Evolutionary conservation across 1,140 invertebrate genomes (phyloP).

Genomic region (Orussus abietinus): DNA sequence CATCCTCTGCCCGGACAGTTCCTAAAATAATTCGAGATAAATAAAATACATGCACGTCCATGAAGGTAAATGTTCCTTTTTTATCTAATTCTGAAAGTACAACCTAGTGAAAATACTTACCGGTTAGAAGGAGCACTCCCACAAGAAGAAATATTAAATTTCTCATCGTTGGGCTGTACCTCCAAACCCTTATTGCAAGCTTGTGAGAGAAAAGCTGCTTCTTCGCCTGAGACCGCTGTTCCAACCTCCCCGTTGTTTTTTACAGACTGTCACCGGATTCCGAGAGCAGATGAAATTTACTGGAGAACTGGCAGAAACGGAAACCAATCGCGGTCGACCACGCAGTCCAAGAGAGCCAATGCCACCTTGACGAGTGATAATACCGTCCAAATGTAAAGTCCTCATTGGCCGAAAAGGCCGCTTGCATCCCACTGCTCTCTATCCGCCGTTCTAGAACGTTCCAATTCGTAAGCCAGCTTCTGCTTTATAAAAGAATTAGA

Average conservation of each 20-base stretch:
- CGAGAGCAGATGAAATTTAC: constrained; percentile 16
- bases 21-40: constrained; percentile 26
- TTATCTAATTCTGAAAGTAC: constrained; percentile 25
- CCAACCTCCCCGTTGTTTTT: constrained; percentile 18
- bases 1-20: constrained; percentile 40
- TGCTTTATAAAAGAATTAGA: neutral
- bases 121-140: constrained; percentile 52
- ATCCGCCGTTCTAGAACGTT: constrained; percentile 10
- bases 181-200: constrained; percentile 22
- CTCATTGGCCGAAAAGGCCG: constrained; percentile 22
- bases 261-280: constrained; percentile 25
- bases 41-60: constrained; percentile 6
- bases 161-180: constrained; percentile 50
- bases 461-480: neutral
- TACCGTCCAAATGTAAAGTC: constrained; percentile 30
- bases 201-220: neutral
- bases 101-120: constrained; percentile 41
- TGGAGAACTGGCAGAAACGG: neutral
- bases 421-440: too few relatives aligned
- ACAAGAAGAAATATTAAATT: constrained; percentile 51
- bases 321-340: constrained; percentile 38
- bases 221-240: neutral
- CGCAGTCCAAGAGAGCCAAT: constrained; percentile 41
- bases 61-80: constrained; percentile 23
- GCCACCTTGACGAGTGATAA: constrained; percentile 13